phyloP scores from a whole-genome alignment of 2,113 vertebrate species.

The Ceyx margarethae region DNA sequence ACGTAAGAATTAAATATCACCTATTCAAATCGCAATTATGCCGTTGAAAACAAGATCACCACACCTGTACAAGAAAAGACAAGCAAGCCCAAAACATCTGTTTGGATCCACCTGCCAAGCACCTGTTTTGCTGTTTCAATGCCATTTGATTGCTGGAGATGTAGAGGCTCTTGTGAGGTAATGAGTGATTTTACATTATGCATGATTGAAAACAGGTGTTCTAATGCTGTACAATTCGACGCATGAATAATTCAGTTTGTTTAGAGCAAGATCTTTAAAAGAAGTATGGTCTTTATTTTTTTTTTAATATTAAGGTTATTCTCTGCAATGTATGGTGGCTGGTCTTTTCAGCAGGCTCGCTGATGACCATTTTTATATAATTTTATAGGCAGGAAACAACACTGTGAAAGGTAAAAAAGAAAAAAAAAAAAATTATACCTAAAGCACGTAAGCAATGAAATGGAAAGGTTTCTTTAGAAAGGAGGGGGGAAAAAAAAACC shows the following conservation, averaged over 20 bases:
- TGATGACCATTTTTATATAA: conserved; percentile 73
- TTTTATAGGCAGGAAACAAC: conserved; percentile 72
- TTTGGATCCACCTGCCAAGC: conserved; percentile 97
- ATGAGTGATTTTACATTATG: conserved; percentile 94
- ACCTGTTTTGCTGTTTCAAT: conserved; percentile 97
- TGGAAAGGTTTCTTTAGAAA: conserved; percentile 76
- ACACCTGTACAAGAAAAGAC: conserved; percentile 95
- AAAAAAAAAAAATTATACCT: conserved; percentile 69
- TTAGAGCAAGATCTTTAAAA: conserved; percentile 84
- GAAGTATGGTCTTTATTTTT: conserved; percentile 75
- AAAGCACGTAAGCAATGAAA: conserved; percentile 70
- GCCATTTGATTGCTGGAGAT: conserved; percentile 98
- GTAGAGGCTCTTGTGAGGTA: conserved; percentile 96
- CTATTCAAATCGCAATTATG: conserved; percentile 96
- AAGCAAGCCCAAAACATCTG: conserved; percentile 93
- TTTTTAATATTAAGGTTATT: conserved; percentile 73
- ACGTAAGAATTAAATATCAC: conserved; percentile 91
- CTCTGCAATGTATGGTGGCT: conserved; percentile 57
- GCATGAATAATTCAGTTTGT: conserved; percentile 98
- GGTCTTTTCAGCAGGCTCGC: conserved; percentile 68
- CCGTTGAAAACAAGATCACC: conserved; percentile 87
- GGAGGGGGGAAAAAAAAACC: conserved; percentile 43
- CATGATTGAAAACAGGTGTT: conserved; percentile 99
- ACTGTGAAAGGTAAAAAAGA: conserved; percentile 69
- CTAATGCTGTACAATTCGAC: conserved; percentile 89